Evolutionary conservation across 1,140 invertebrate genomes (phyloP), one percentile per base, ranked within the genome.

Genomic region (Micrasema longulum): DNA sequence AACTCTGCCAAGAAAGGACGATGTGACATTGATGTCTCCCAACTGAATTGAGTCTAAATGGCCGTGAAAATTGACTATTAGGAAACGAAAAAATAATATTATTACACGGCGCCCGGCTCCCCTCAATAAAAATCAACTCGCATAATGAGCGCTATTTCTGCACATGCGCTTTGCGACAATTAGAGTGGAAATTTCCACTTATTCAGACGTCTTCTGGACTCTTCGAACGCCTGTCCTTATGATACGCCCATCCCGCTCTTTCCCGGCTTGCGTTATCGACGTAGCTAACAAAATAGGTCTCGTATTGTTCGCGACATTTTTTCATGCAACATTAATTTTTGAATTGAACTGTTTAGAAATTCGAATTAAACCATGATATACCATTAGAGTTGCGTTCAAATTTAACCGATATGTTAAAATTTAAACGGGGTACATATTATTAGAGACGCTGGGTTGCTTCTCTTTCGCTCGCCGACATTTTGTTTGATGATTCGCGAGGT

Each of bases 401-500:
- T 31, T 4, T 31, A 31, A 4, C 7, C 26, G n/a, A 4, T 31
- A 2, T 31, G 26, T 31, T 2, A 4, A 31, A 31, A 31, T 31
- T 31, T 31, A 31, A 31, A 31, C 26, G 26, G 26, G 26, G 26
- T 31, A 31, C 3, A 7, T 31, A 4, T 2, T 31, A 31, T 31
- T 31, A 7, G 26, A 7, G 2, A 2, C 2, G 26, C 26, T 31
- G 7, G 7, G 26, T 31, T 7, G 2, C 26, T 31, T 66, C 63
- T 66, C 62, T 64, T 64, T 66, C 63, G 47, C 50, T 66, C 63
- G 63, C 63, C 18, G 26, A 7, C 35, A 16, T 38, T 35, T 64
- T 64, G n/a, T 12, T 45, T 22, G 36, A 22, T 53, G 23, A 53
- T 53, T 53, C 10, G 26, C 26, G 63, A 66, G 10, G 63, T 66